Conservation (phyloP, 1,140 invertebrate genomes). For the Anthonomus grandis region DNA sequence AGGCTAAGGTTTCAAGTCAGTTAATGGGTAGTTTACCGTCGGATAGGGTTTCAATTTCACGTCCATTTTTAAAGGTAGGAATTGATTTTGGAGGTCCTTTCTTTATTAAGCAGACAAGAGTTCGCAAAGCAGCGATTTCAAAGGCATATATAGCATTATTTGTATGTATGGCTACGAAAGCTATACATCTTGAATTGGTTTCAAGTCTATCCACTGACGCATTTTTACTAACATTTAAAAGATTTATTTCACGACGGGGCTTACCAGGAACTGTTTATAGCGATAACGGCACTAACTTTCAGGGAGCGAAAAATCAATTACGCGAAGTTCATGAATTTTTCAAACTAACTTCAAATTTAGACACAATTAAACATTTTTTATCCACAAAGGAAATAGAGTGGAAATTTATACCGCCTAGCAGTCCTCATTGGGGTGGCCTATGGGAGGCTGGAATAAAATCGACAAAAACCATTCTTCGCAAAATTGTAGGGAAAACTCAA, state of each 20-base stretch:
- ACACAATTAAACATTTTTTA: neutral
- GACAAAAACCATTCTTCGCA: conserved; percentile 38
- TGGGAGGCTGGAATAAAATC: conserved; percentile 38
- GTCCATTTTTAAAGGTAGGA: conserved; percentile 12
- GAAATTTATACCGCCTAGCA: conserved; percentile 37
- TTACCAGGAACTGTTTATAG: conserved; percentile 14
- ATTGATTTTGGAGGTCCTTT: conserved; percentile 27
- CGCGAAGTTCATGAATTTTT: conserved; percentile 15
- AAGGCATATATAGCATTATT: conserved; percentile 48
- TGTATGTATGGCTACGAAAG: conserved; percentile 45
- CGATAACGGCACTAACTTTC: conserved; percentile 25
- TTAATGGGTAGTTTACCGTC: conserved; percentile 21
- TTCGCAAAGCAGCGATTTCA: conserved; percentile 14
- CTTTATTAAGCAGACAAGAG: conserved; percentile 10
- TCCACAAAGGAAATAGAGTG: conserved; percentile 16
- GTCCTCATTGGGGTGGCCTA: conserved; percentile 38
- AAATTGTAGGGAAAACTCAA: conserved; percentile 32
- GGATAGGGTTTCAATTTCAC: neutral
- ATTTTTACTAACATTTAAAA: conserved; percentile 43
- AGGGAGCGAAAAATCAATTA: conserved; percentile 15
- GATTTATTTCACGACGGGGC: conserved; percentile 48
- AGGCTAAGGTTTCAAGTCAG: conserved; percentile 1
- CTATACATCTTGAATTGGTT: conserved; percentile 50
- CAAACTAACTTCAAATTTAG: neutral
- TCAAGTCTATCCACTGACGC: conserved; percentile 42